Percentiles rank a stretch among this genome's conserved stretches.
Conservation (phyloP, 2,888 invertebrate genomes). For the Nephrotoma appendiculata region DNA sequence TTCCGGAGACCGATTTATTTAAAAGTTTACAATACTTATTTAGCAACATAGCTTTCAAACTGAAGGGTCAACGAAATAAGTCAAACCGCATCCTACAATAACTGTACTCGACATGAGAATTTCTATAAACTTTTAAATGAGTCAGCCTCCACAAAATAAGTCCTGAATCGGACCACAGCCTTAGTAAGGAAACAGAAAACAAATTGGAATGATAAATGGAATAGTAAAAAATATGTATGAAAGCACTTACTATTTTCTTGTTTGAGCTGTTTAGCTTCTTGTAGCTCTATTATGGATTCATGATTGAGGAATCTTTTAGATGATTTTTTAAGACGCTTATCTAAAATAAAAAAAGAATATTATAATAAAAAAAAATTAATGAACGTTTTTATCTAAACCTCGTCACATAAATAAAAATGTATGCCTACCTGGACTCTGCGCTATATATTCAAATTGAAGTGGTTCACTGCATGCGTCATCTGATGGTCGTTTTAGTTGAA, state of each 20-base stretch:
- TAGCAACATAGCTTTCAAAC: not conserved
- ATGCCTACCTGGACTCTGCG: conserved; percentile 60
- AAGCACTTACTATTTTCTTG: not conserved
- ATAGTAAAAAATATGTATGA: not conserved
- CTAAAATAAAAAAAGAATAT: not conserved
- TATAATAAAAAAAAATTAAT: no score
- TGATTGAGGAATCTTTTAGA: not conserved
- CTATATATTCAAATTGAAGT: conserved; percentile 71
- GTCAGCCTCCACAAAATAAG: not conserved
- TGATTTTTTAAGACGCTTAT: not conserved
- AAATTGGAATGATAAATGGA: no score
- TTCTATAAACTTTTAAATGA: not conserved
- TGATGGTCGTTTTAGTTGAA: conserved; percentile 71
- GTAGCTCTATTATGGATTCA: not conserved
- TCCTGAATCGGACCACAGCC: no score
- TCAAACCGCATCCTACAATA: no score
- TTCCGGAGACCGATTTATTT: no score
- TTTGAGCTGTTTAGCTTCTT: not conserved
- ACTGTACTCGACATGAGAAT: not conserved
- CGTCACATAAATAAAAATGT: conserved; percentile 52
- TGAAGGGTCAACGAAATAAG: no score
- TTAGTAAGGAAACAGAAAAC: no score
- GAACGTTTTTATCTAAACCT: conserved; percentile 39
- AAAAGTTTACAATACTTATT: not conserved
- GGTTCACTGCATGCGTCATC: conserved; percentile 75